phyloP scores from a whole-genome alignment of 2,888 invertebrate species.

The Phortica okadai region DNA sequence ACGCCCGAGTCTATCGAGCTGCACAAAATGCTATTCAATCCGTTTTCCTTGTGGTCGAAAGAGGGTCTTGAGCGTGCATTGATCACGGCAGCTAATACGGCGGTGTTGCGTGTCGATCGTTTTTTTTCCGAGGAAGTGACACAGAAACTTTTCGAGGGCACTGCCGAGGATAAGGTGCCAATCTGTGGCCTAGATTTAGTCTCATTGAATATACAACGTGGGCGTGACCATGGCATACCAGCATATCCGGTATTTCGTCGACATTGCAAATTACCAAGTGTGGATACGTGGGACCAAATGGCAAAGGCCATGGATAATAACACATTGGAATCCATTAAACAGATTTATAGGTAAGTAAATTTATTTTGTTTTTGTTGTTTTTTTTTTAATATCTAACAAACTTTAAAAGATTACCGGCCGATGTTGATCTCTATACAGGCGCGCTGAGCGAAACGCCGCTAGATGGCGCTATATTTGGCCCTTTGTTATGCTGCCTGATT shows the following conservation, averaged over 20 bases:
- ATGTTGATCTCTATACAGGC: slow-evolving; percentile 93
- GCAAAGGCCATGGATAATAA: slow-evolving; percentile 81
- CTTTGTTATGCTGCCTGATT: slow-evolving; percentile 89
- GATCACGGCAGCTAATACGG: slow-evolving; percentile 82
- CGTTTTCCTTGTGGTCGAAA: slow-evolving; percentile 82
- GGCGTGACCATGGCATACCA: slow-evolving; percentile 91
- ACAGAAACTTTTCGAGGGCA: slow-evolving; percentile 73
- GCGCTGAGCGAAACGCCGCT: slow-evolving; percentile 88
- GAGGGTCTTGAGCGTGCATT: slow-evolving; percentile 82
- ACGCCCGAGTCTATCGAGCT: slow-evolving; percentile 83
- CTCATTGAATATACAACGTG: slow-evolving; percentile 91
- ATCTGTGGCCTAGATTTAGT: slow-evolving; percentile 89
- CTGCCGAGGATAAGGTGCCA: slow-evolving; percentile 63
- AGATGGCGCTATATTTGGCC: slow-evolving; percentile 86
- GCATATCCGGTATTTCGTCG: slow-evolving; percentile 86
- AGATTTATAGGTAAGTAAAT: slow-evolving; percentile 81
- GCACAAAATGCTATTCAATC: slow-evolving; percentile 89
- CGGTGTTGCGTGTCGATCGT: slow-evolving; percentile 77
- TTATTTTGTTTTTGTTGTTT: not conserved
- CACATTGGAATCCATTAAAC: slow-evolving; percentile 80
- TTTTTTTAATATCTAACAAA: not conserved
- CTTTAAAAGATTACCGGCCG: slow-evolving; percentile 81
- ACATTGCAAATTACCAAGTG: slow-evolving; percentile 83
- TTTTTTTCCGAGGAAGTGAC: slow-evolving; percentile 75
- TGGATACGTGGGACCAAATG: slow-evolving; percentile 82